These are phyloP conservation scores for Lacerta agilis DNA, from an alignment of 2,797 vertebrate genomes.

Conservation along the genomic window DNA sequence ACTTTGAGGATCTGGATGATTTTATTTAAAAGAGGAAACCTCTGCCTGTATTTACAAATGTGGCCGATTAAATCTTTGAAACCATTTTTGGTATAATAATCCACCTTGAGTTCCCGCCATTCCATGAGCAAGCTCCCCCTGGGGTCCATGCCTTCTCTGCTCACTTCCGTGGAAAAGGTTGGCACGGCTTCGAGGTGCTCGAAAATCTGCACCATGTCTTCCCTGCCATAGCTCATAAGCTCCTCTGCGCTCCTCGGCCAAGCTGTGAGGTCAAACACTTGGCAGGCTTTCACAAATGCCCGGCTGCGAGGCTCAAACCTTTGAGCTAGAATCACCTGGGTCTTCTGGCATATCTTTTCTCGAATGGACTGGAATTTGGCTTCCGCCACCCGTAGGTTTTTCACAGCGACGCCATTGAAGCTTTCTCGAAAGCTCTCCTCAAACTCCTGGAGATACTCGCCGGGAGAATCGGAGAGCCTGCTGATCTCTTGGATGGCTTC, in stretches of 20 bases:
- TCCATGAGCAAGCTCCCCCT: conserved; percentile 87
- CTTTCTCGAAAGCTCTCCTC: conserved; percentile 95
- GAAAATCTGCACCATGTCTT: conserved; percentile 91
- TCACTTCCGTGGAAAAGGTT: conserved; percentile 79
- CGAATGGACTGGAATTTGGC: conserved; percentile 97
- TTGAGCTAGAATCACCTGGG: conserved; percentile 90
- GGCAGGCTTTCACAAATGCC: conserved; percentile 90
- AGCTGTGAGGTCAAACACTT: conserved; percentile 88
- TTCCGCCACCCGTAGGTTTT: conserved; percentile 94
- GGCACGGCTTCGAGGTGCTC: conserved; percentile 89
- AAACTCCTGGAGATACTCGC: conserved; percentile 95
- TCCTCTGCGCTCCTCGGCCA: conserved; percentile 91
- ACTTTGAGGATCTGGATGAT: conserved; percentile 90
- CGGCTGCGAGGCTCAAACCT: conserved; percentile 88
- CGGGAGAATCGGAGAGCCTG: conserved; percentile 88
- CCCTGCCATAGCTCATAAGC: conserved; percentile 89
- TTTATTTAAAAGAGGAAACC: conserved; percentile 90
- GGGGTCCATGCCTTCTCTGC: conserved; percentile 81
- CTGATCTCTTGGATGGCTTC: conserved; percentile 95
- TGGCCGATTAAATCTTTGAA: conserved; percentile 93
- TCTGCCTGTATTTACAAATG: conserved; percentile 91
- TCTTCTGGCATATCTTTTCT: conserved; percentile 96
- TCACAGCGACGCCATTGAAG: conserved; percentile 94
- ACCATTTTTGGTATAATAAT: conserved; percentile 90
- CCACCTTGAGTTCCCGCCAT: conserved; percentile 94